phyloP scores from a whole-genome alignment of 2,797 vertebrate genomes.

The Eulemur rubriventer region DNA sequence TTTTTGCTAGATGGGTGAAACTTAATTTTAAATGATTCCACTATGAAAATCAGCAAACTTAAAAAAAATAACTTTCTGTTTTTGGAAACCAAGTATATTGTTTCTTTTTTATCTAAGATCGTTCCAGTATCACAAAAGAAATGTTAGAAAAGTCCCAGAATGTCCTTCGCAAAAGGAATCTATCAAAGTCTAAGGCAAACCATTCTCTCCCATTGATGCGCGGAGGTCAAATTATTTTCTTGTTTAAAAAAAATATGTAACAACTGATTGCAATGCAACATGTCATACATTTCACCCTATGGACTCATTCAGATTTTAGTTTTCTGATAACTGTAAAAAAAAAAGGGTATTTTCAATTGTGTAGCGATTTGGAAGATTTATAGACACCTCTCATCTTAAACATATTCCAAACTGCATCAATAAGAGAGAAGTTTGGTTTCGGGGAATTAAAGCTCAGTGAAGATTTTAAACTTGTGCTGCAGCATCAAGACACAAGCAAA shows the following conservation, averaged over 20 bases:
- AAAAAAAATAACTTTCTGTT: background rate
- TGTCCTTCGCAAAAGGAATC: background rate
- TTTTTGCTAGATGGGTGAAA: background rate
- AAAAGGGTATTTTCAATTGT: background rate
- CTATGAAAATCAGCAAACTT: slow-evolving; percentile 26
- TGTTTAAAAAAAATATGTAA: background rate
- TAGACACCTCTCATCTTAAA: background rate
- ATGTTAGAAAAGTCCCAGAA: background rate
- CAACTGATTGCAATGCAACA: background rate
- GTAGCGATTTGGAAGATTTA: background rate
- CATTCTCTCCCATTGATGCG: background rate
- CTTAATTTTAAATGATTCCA: slow-evolving; percentile 31
- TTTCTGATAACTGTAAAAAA: background rate
- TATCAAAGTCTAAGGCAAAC: background rate
- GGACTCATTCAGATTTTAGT: background rate
- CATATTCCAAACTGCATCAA: background rate
- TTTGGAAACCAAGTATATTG: background rate
- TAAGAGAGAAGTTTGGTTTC: slow-evolving; percentile 2
- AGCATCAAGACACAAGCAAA: background rate
- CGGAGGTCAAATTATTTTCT: background rate
- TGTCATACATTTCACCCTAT: background rate
- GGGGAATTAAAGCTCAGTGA: background rate
- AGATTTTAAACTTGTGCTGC: background rate
- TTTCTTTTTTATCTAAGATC: background rate
- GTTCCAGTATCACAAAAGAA: slow-evolving; percentile 7